Evolutionary conservation across 2,113 vertebrate species (phyloP), one percentile per base, ranked within the genome.

Genomic region (Fukomys damarensis): DNA sequence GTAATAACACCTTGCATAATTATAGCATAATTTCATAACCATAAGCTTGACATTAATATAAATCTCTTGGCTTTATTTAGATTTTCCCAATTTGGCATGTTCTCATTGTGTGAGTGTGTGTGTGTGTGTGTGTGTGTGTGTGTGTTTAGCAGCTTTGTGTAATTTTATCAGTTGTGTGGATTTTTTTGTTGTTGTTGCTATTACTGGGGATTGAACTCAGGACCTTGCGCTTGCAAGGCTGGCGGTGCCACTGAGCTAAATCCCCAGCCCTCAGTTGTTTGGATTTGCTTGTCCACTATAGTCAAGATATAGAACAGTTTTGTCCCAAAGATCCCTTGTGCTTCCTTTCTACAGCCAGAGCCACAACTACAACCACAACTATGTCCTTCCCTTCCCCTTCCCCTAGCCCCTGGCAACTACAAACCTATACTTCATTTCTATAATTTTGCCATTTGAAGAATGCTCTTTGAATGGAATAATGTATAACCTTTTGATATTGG

Each of bases 361-460:
- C 59, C 59, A 82, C 13, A 30, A 28, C 61, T 28, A 63, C 35
- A 68, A 68, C n/a, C 68, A 70, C 8, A 10, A 4, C 43, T 24
- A 74, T 24, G 5, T 70, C n/a, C 59, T 63, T 49, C 74, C 26
- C 46, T 76, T 84, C 14, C 38, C 56, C 38, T 77, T 43, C 81
- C 5, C 65, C 49, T 86, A 41, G 61, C 35, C 35, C 46, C 30
- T 86, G 70, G 66, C 8, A 95, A 63, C 26, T 32, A 82, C 52
- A 70, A 54, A 56, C 94, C 38, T 72, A 49, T 84, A 77, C 43
- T 66, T 94, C 58, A 91, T 81, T 35, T 76, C 49, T 89, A 16
- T 88, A 85, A 91, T 95, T 94, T 93, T 96, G n/a, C 86, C 19
- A 79, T 95, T 94, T 92, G 59, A 93, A 63, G 80, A 58, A 70